Evolutionary conservation across 2,113 vertebrate species (phyloP), one percentile per base, ranked within the genome.

Genomic region (Spheniscus mendiculus): DNA sequence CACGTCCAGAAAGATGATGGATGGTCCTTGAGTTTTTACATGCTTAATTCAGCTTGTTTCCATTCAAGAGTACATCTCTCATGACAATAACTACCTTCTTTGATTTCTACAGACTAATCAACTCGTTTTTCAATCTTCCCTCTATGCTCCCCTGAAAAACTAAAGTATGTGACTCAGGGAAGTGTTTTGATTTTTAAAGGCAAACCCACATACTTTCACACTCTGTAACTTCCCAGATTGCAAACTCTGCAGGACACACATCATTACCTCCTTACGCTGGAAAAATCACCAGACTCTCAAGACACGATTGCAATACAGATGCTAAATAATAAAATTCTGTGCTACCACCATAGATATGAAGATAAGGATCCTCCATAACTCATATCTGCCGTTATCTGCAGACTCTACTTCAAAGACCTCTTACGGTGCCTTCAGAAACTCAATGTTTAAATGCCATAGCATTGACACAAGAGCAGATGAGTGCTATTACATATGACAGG

Each of bases 331-430:
- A 66, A 59, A 63, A 56, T 52, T 34, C 62, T 26, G 21, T 11
- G 21, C 53, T 77, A 55, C 34, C n/a, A 80, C 20, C 58, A 56
- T 2, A 40, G 38, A 45, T 5, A n/a, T 0, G 40, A 91, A 69
- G 26, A 22, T 38, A 76, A 89, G 44, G 20, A 49, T 55, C 26
- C 26, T 44, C 40, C 7, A 2, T n/a, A 63, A 44, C 44, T 13
- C 13, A 0, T 23, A 50, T 8, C 61, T 62, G 42, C 22, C 2
- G 0, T 9, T 20, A 77, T 10, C 17, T 4, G 2, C 53, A 52
- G 17, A 34, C 36, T 80, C 47, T 36, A 18, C 49, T 62, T 63
- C 36, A 63, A 82, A 58, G 38, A 66, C 29, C 15, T 25, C 30
- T 15, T 53, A 81, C 0, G 8, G 30, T 59, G 40, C 32, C 66